phyloP scores from a whole-genome alignment of 2,113 vertebrate genomes.

The Halcyon malimbica region DNA sequence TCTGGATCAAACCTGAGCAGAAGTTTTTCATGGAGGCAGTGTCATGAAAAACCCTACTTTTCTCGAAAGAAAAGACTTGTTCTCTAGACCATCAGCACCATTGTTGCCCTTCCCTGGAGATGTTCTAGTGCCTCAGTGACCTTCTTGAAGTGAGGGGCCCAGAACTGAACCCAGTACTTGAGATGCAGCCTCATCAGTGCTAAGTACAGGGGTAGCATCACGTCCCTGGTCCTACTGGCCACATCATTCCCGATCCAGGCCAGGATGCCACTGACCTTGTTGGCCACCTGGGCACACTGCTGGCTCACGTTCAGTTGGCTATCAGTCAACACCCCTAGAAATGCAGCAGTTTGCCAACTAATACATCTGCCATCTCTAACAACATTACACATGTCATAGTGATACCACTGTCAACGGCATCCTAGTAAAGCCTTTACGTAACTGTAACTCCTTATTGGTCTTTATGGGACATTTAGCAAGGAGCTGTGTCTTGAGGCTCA shows the following conservation, averaged over 20 bases:
- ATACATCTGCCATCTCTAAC: neutral
- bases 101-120: no score
- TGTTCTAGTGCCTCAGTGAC: no score
- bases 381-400: fast-evolving
- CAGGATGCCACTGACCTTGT: no score
- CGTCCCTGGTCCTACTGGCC: no score
- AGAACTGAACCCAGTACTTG: no score
- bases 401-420: neutral
- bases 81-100: no score
- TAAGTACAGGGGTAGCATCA: no score
- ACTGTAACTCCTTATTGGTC: neutral
- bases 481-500: neutral
- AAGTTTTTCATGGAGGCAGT: neutral
- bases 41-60: neutral
- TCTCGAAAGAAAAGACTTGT: no score
- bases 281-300: neutral
- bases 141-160: no score
- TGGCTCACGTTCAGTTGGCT: neutral
- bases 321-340: neutral
- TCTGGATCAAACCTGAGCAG: neutral
- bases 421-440: neutral
- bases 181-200: no score
- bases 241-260: no score
- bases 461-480: neutral
- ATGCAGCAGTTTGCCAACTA: neutral